Base-by-base conservation (phyloP, 2,888 invertebrate species). In the Mactromeris polynyma region DNA sequence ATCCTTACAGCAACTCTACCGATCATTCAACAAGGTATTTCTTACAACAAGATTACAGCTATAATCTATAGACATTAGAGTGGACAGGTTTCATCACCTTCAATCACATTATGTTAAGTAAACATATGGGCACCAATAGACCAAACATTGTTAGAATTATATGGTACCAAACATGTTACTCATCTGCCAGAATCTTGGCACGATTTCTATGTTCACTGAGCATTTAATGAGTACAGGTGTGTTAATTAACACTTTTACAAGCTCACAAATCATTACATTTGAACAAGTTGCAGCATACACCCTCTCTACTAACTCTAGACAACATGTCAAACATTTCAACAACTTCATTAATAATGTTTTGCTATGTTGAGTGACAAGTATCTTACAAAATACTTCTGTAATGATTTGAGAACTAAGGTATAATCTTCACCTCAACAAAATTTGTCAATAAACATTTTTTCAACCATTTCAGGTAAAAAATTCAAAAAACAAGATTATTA, bases 141-240 rank as follows among this genome's bases (percentile, higher is more conserved):
- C 36, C 36, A 73, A 73, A 73, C 73, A 73, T 73, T 73, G 33
- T 73, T 26, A 33, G 33, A 73, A 73, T 73, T 73, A 73, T 26
- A 11, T 14, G 38, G 54, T 42, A 83, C 40, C 17, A 33, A 36
- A 9, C 19, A 26, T 40, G 42, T 51, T 83, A 77, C 77, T 51
- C 80, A 64, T 26, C 80, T 85, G 85, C 64, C 51, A 78, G 31
- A 54, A 36, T n/a, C 33, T 33, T 46, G 64, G 81, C 73, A 26
- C 73, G 33, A 46, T 46, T 6, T 36, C 46, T 14, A 81, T 64
- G 81, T 86, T 46, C 51, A 86, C 26, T n/a, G 33, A 87, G 54
- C 87, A 78, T 83, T 80, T 64, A 87, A 87, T 87, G 69, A 80
- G 83, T 64, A 64, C 78, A 64, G 83, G 83, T 78, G 54, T 42